phyloP scores from a whole-genome alignment of 2,797 vertebrate genomes.

The Mormyrus proboscirostris region DNA sequence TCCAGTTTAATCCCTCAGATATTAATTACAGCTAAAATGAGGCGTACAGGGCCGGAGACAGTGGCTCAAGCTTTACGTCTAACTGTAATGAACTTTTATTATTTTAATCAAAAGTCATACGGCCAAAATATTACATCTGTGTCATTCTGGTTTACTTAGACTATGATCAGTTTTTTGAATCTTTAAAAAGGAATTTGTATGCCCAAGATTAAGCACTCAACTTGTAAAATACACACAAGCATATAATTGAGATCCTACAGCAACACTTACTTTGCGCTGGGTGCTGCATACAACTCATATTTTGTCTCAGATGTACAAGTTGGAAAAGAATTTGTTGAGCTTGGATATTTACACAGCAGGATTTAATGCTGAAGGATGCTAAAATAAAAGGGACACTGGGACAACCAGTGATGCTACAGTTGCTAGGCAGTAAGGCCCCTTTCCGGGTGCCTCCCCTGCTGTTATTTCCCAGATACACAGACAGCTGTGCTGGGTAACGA shows the following conservation, averaged over 20 bases:
- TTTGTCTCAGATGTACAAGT: neutral
- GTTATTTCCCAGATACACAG: neutral
- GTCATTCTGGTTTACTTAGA: neutral
- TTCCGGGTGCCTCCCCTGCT: neutral
- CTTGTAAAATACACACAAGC: neutral
- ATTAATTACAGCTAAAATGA: conserved; percentile 4
- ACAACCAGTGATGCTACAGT: neutral
- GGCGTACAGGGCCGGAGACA: neutral
- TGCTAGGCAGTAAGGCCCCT: neutral
- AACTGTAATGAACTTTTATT: neutral
- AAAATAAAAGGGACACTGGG: neutral
- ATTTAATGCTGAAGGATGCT: neutral
- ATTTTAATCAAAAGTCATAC: conserved; percentile 1
- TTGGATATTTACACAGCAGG: neutral
- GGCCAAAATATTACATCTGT: conserved; percentile 12
- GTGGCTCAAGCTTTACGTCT: neutral
- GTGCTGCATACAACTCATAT: neutral
- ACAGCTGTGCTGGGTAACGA: neutral
- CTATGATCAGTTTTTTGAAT: neutral
- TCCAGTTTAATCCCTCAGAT: neutral
- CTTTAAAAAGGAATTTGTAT: neutral
- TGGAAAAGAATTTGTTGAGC: neutral
- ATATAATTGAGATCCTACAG: neutral
- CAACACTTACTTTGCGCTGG: neutral
- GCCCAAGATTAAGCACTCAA: neutral